These are phyloP conservation scores for Galemys pyrenaicus DNA, from an alignment of 2,113 vertebrate species.

Conservation along the genomic window DNA sequence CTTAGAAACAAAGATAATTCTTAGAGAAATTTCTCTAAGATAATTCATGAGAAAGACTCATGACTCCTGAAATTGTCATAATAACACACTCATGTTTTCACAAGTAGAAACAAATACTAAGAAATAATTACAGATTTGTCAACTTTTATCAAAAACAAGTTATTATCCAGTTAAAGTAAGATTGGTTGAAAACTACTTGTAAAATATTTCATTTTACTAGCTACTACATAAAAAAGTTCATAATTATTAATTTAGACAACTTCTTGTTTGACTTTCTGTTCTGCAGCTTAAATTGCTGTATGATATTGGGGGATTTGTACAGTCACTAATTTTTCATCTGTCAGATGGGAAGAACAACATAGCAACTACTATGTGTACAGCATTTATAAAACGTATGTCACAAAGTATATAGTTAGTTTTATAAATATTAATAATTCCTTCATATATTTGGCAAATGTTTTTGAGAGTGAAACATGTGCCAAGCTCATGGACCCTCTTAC, in stretches of 20 bases:
- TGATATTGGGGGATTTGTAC: not conserved
- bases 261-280: not conserved
- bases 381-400: not conserved
- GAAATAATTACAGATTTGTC: not conserved
- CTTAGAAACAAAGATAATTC: not conserved
- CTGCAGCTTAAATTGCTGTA: not conserved
- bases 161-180: not conserved
- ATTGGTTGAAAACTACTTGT: not conserved
- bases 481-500: not conserved
- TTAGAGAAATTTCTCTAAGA: slow-evolving; percentile 13
- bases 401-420: not conserved
- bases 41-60: not conserved
- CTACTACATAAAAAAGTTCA: not conserved
- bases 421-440: not conserved
- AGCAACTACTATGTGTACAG: not conserved
- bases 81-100: not conserved
- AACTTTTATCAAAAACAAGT: not conserved
- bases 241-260: not conserved
- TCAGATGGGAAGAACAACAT: not conserved
- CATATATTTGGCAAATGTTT: not conserved
- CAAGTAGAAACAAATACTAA: not conserved
- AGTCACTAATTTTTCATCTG: not conserved
- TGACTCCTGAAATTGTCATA: not conserved
- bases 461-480: not conserved
- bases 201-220: not conserved